Evolutionary conservation across 2,113 vertebrate species (phyloP), one percentile per base, ranked within the genome.

Genomic region (Chascanopsetta lugubris): DNA sequence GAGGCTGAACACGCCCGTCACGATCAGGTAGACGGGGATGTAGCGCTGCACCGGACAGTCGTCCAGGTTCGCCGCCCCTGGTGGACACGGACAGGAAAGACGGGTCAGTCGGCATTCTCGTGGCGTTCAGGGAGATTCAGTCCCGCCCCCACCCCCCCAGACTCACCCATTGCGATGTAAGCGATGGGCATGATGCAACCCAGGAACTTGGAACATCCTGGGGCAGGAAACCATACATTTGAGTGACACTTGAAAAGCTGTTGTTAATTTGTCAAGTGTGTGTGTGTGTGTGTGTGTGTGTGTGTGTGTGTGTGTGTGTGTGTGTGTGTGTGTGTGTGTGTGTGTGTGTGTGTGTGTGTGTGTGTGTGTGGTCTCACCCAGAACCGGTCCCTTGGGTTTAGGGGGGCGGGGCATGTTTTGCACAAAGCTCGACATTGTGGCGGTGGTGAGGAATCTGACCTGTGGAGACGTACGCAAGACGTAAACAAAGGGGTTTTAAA

Each of bases 11-110:
- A 77, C 56, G 5, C 92, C 92, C 42, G 11, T 2, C 18, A 92
- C 91, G 3, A 93, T 65, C 80, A 93, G 20, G 34, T 91, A 93
- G 69, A 93, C 75, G 73, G 92, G 92, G 73, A 93, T 92, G 64
- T 38, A 80, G 60, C 0, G 55, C 78, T 93, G 22, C 2, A 45
- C 63, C 0, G 92, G 87, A 69, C 92, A 93, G 13, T 92, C 85
- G 0, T 86, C 0, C 25, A 91, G 67, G 43, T 92, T 42, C 2
- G 65, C 12, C 0, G 68, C 26, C 34, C 92, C 92, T 93, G 71
- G n/a, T 20, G 48, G 53, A 53, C 5, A 1, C 0, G 13, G 43
- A 0, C 3, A 27, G 6, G 27, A 17, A 6, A 56, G 1, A 3
- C 12, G 1, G 1, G 5, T 49, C 10, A 36, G 13, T 36, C 8